Evolutionary conservation across 2,797 vertebrate genomes (phyloP).

Genomic region (Poecile montanus): DNA sequence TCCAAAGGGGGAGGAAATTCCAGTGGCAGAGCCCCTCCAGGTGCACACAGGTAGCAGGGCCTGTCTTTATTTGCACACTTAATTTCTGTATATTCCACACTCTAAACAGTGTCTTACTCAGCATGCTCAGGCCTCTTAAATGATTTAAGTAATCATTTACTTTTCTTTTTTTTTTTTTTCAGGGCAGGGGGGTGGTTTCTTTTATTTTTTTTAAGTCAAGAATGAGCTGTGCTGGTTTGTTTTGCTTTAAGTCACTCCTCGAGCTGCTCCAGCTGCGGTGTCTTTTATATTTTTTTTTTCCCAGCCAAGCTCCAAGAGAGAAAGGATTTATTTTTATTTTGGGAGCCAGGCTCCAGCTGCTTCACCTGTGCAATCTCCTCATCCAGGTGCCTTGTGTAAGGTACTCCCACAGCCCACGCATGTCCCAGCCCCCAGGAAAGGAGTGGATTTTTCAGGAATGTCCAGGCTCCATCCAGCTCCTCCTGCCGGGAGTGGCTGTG

Average conservation of each 20-base stretch:
- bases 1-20: not conserved
- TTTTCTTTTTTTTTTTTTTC: too few relatives aligned
- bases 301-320: not conserved
- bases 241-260: conserved; percentile 1
- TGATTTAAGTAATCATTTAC: not conserved
- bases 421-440: not conserved
- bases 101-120: not conserved
- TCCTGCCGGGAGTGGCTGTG: not conserved
- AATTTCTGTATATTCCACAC: not conserved
- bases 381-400: conserved; percentile 37
- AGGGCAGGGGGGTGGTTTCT: too few relatives aligned
- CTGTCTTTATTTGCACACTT: conserved; percentile 13
- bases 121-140: conserved; percentile 19
- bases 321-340: not conserved
- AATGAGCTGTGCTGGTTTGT: not conserved
- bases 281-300: not conserved
- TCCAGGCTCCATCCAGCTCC: not conserved
- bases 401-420: not conserved
- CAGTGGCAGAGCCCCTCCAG: not conserved
- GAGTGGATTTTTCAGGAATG: not conserved
- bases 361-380: conserved; percentile 39
- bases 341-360: conserved; percentile 55
- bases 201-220: not conserved
- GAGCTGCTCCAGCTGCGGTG: conserved; percentile 1
- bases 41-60: not conserved